Conservation (phyloP, 2,797 vertebrate genomes). For the Stomatorhinus walkeri region DNA sequence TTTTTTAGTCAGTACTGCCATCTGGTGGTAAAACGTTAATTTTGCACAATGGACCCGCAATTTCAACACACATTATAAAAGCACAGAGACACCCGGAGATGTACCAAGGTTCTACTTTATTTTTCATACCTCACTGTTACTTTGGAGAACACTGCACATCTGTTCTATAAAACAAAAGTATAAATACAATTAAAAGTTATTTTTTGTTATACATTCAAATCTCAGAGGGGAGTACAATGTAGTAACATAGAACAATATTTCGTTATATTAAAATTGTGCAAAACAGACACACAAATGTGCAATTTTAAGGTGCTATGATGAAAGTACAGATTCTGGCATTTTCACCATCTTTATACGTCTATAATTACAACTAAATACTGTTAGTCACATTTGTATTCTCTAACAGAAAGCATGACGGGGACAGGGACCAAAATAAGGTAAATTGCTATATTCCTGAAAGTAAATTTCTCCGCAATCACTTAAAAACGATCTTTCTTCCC, state of each 20-base stretch:
- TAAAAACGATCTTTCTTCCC: neutral
- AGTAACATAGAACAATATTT: slow-evolving; percentile 17
- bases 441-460: neutral
- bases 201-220: slow-evolving; percentile 20
- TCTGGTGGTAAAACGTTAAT: slow-evolving; percentile 4
- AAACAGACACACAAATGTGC: slow-evolving; percentile 17
- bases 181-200: slow-evolving; percentile 19
- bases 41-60: neutral
- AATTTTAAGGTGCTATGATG: slow-evolving; percentile 13
- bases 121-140: slow-evolving; percentile 13
- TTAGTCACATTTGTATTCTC: neutral
- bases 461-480: neutral
- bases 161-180: slow-evolving; percentile 19
- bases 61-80: neutral
- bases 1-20: slow-evolving; percentile 9
- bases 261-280: slow-evolving; percentile 19
- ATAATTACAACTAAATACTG: neutral
- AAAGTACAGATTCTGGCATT: slow-evolving; percentile 1
- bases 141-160: slow-evolving; percentile 18
- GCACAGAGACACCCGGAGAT: neutral
- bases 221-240: slow-evolving; percentile 2
- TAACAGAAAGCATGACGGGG: slow-evolving; percentile 2
- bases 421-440: neutral
- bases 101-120: slow-evolving; percentile 20
- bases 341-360: neutral